These are phyloP conservation scores for Loripinus fragilis DNA, from an alignment of 2,888 invertebrate species.

Conservation along the genomic window DNA sequence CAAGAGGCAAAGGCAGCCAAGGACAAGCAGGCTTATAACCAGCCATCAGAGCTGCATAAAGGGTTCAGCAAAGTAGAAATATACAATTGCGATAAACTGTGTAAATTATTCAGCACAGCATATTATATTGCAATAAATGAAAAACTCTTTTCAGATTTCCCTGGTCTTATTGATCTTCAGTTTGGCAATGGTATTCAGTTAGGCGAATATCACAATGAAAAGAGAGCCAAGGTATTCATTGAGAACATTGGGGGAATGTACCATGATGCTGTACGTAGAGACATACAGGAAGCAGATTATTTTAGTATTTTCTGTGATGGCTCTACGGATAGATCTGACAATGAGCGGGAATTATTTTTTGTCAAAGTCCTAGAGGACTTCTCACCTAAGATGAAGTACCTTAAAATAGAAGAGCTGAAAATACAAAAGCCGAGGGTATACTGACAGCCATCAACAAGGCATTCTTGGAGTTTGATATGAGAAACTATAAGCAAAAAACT, in stretches of 20 bases:
- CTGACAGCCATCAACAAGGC: too few species aligned
- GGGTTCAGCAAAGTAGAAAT: background rate
- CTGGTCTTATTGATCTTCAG: too few species aligned
- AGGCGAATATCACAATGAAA: too few species aligned
- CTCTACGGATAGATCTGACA: conserved; percentile 49
- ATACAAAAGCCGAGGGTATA: too few species aligned
- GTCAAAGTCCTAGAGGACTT: conserved; percentile 29
- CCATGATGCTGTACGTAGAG: too few species aligned
- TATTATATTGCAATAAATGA: background rate
- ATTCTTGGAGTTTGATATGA: too few species aligned
- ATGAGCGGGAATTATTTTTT: conserved; percentile 50
- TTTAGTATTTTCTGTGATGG: conserved; percentile 52
- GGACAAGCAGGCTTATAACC: background rate
- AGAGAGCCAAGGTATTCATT: too few species aligned
- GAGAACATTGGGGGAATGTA: too few species aligned
- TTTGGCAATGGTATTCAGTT: too few species aligned
- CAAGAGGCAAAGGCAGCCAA: background rate
- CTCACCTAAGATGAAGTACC: conserved; percentile 40
- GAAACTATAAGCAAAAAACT: too few species aligned
- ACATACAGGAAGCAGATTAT: too few species aligned
- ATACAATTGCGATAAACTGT: background rate
- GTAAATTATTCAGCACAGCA: background rate
- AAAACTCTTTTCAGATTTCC: background rate
- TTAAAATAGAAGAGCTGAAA: conserved; percentile 41
- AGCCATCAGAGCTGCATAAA: background rate